Evolutionary conservation across 2,888 invertebrate genomes (phyloP).

Genomic region (Lepidocyrtinus sp.): DNA sequence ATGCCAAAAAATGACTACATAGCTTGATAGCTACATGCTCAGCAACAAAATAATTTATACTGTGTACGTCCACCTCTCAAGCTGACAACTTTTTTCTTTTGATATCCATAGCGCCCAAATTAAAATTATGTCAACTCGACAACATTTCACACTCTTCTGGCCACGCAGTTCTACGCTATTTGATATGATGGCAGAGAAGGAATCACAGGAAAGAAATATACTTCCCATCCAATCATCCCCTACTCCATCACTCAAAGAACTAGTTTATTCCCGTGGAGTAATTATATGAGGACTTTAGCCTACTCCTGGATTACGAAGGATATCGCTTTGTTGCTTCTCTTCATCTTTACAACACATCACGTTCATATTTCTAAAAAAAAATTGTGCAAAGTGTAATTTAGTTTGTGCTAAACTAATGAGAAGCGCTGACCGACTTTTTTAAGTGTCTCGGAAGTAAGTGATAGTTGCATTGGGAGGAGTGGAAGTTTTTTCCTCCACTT

Average conservation of each 20-base stretch:
- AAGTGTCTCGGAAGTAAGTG: constrained; percentile 6
- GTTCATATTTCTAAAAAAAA: no score
- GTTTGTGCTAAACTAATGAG: constrained; percentile 40
- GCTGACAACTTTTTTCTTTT: neutral
- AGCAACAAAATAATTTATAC: no score
- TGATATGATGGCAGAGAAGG: constrained; percentile 1
- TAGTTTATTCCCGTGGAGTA: neutral
- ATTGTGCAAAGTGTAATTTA: neutral
- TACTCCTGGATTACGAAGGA: no score
- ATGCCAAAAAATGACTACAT: no score
- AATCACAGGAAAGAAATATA: no score
- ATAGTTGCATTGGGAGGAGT: no score
- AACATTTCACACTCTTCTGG: neutral
- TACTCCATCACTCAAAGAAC: neutral
- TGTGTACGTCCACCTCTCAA: no score
- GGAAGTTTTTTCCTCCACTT: no score
- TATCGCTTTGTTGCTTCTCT: no score
- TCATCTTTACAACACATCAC: neutral
- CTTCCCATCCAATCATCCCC: no score
- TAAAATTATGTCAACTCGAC: neutral
- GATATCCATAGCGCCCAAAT: no score
- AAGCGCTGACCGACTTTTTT: constrained; percentile 38
- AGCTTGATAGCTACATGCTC: no score
- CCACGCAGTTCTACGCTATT: neutral
- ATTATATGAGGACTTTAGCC: neutral